These are phyloP conservation scores for Anthopleura xanthogrammica DNA, from an alignment of 92 coral and sea anemone species.

Conservation along the genomic window DNA sequence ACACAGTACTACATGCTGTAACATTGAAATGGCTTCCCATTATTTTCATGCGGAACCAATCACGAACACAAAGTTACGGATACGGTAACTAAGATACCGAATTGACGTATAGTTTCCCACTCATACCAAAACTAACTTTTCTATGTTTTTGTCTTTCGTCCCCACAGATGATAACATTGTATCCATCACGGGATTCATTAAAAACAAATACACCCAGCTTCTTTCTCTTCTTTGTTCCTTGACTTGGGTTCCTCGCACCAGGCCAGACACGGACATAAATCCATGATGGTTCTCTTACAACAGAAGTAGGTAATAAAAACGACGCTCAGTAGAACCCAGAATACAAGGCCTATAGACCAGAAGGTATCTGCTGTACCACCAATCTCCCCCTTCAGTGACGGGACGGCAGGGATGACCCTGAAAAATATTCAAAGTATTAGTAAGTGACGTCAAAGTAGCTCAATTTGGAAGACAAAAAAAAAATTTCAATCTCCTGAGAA, in stretches of 20 bases:
- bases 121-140: too few species aligned
- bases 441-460: too few species aligned
- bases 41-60: too few species aligned
- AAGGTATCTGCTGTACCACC: slow-evolving; percentile 67
- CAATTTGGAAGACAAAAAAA: too few species aligned
- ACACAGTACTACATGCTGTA: too few species aligned
- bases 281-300: slow-evolving; percentile 63
- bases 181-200: neutral
- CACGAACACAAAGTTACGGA: too few species aligned
- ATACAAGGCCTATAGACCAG: slow-evolving; percentile 72
- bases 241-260: slow-evolving; percentile 70
- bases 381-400: slow-evolving; percentile 42
- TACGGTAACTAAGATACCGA: too few species aligned
- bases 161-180: too few species aligned
- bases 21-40: too few species aligned
- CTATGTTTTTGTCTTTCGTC: too few species aligned
- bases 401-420: slow-evolving; percentile 60
- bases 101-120: too few species aligned
- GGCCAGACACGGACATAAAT: slow-evolving; percentile 71
- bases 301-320: slow-evolving; percentile 45
- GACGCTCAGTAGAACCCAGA: slow-evolving; percentile 60
- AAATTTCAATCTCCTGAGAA: too few species aligned
- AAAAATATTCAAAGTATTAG: neutral
- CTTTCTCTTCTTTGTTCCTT: slow-evolving; percentile 41
- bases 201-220: slow-evolving; percentile 77